phyloP scores from a whole-genome alignment of 2,797 vertebrate genomes.

The Rhinichthys osculus region DNA sequence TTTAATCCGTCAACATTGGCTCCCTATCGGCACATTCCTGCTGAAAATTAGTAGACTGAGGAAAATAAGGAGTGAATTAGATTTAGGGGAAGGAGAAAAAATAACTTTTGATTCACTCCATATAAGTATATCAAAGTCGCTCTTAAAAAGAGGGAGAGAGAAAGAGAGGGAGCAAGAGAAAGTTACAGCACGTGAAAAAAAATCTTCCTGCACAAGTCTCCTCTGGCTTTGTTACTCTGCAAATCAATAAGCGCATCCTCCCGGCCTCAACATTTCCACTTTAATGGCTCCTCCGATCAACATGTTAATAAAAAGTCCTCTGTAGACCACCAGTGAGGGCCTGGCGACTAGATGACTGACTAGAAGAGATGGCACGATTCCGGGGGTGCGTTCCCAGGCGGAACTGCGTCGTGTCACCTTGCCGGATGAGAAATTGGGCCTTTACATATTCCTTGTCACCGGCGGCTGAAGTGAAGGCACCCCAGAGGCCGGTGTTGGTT shows the following conservation, averaged over 20 bases:
- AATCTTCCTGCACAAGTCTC: slow-evolving; percentile 70
- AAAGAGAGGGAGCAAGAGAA: background rate
- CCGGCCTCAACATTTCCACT: slow-evolving; percentile 71
- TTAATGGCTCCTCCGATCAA: slow-evolving; percentile 80
- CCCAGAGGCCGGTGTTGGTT: slow-evolving; percentile 91
- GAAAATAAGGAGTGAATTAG: slow-evolving; percentile 66
- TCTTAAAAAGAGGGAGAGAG: background rate
- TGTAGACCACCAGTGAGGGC: slow-evolving; percentile 87
- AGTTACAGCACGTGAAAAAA: background rate
- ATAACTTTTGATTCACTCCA: slow-evolving; percentile 66
- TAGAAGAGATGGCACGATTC: slow-evolving; percentile 86
- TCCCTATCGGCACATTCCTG: slow-evolving; percentile 76
- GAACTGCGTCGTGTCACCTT: slow-evolving; percentile 90
- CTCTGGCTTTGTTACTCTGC: slow-evolving; percentile 61
- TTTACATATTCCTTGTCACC: slow-evolving; percentile 97
- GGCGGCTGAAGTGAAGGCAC: slow-evolving; percentile 91
- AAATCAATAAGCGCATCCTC: slow-evolving; percentile 79
- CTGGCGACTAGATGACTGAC: slow-evolving; percentile 86
- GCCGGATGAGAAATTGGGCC: slow-evolving; percentile 93
- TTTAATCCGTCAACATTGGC: slow-evolving; percentile 76
- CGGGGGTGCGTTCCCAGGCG: slow-evolving; percentile 83
- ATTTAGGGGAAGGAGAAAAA: slow-evolving; percentile 53
- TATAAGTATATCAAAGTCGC: slow-evolving; percentile 66
- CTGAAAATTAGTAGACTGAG: slow-evolving; percentile 78
- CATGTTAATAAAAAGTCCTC: slow-evolving; percentile 85